Evolutionary conservation across 1,140 invertebrate genomes (phyloP).

Genomic region (Heliothis virescens): DNA sequence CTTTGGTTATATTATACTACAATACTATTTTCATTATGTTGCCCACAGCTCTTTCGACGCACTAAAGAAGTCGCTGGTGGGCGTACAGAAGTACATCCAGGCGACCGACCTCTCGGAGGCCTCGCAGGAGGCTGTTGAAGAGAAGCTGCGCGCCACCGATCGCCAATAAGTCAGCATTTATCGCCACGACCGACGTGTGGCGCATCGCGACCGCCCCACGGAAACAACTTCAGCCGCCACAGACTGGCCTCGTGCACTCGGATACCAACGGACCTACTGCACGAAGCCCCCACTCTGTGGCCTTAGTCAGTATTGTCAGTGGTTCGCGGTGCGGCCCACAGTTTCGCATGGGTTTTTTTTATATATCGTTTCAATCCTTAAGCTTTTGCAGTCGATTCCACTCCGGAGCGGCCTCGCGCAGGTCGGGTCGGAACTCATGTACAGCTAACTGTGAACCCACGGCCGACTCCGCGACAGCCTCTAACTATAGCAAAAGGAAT

Average conservation of each 20-base stretch:
- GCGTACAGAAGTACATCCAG: conserved; percentile 98
- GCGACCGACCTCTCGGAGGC: conserved; percentile 97
- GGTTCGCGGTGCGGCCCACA: conserved; percentile 45
- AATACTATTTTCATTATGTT: background rate
- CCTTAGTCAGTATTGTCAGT: conserved; percentile 52
- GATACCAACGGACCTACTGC: background rate
- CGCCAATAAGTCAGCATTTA: conserved; percentile 90
- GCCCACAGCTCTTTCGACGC: conserved; percentile 95
- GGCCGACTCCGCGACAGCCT: conserved; percentile 59
- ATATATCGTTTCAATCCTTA: conserved; percentile 74
- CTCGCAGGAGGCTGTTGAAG: conserved; percentile 95
- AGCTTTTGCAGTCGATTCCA: conserved; percentile 69
- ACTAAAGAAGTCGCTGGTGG: conserved; percentile 97
- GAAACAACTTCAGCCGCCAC: conserved; percentile 33
- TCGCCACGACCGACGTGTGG: conserved; percentile 57
- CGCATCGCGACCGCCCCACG: conserved; percentile 43
- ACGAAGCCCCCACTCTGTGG: conserved; percentile 8
- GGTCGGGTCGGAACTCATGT: conserved; percentile 59
- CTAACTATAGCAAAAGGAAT: conserved; percentile 71
- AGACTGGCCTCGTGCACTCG: background rate
- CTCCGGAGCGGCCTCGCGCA: conserved; percentile 8
- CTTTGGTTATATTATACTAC: background rate
- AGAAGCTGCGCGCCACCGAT: conserved; percentile 96
- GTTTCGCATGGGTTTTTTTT: conserved; percentile 66
- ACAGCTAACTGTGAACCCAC: conserved; percentile 66